A percentile compares a stretch with the other conserved stretches of the same genome.
These are phyloP conservation scores for Matsumyia berberina DNA, from an alignment of 2,888 invertebrate genomes.

Conservation along the genomic window DNA sequence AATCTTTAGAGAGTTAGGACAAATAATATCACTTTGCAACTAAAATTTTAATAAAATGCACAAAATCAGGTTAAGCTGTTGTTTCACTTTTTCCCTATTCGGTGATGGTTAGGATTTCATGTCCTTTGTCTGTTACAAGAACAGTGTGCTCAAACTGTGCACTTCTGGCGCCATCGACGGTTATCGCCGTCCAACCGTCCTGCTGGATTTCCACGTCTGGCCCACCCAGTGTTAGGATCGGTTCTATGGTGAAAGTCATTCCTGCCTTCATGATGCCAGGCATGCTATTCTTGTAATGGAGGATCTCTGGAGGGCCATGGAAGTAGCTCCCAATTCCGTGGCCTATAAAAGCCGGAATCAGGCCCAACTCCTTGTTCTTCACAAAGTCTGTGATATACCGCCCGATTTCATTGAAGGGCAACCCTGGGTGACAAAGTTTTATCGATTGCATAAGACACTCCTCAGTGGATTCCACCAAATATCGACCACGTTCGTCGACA, in stretches of 20 bases:
- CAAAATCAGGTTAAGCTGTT: conserved; percentile 43
- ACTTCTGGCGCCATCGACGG: conserved; percentile 91
- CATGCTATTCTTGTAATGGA: conserved; percentile 89
- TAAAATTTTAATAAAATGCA: conserved; percentile 70
- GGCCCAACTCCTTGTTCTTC: conserved; percentile 86
- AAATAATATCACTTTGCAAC: conserved; percentile 55
- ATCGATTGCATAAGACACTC: conserved; percentile 89
- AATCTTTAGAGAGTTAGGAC: conserved; percentile 20
- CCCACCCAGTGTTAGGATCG: conserved; percentile 91
- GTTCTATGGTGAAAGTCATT: conserved; percentile 98
- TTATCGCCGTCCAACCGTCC: conserved; percentile 97
- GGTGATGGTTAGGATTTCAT: conserved; percentile 90
- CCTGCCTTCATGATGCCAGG: conserved; percentile 91
- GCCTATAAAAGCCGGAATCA: conserved; percentile 93
- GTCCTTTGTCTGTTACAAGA: conserved; percentile 91
- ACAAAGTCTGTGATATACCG: conserved; percentile 88
- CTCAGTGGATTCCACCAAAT: conserved; percentile 89
- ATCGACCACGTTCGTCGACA: conserved; percentile 90
- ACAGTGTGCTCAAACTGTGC: conserved; percentile 97
- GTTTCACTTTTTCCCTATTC: conserved; percentile 47
- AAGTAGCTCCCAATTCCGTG: conserved; percentile 97
- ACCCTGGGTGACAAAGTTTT: conserved; percentile 86
- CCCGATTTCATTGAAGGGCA: conserved; percentile 87
- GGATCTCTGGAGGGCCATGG: conserved; percentile 96
- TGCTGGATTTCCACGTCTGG: conserved; percentile 88